Conservation (phyloP, 2,113 vertebrate species). For the Trichomycterus rosablanca region DNA sequence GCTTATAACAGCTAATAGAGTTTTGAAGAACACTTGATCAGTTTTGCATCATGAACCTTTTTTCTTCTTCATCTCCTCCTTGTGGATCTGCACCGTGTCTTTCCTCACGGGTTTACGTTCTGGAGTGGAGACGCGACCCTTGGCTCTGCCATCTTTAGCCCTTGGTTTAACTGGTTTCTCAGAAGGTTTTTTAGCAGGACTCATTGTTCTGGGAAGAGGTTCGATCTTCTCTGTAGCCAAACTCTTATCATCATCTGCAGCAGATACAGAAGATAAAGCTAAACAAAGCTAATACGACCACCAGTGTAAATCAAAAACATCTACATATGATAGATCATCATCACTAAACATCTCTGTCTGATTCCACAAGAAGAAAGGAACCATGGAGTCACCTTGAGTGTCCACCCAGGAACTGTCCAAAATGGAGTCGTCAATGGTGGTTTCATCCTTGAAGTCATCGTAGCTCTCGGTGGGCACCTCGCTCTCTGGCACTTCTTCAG, state of each 20-base stretch:
- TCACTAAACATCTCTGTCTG: neutral
- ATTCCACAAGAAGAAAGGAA: neutral
- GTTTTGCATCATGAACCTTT: slow-evolving; percentile 80
- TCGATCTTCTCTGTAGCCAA: slow-evolving; percentile 90
- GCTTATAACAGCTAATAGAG: too few relatives aligned
- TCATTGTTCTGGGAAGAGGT: slow-evolving; percentile 80
- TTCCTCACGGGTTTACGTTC: slow-evolving; percentile 91
- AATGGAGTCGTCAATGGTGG: slow-evolving; percentile 95
- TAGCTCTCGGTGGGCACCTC: slow-evolving; percentile 85
- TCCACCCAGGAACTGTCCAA: slow-evolving; percentile 98
- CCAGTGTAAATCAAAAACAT: too few relatives aligned
- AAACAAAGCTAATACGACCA: slow-evolving; percentile 5
- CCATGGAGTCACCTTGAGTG: slow-evolving; percentile 79
- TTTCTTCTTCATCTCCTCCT: slow-evolving; percentile 97
- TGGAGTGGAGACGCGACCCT: slow-evolving; percentile 90
- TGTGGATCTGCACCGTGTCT: slow-evolving; percentile 84
- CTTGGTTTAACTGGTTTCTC: slow-evolving; percentile 89
- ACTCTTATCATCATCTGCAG: slow-evolving; percentile 92
- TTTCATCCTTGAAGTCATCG: slow-evolving; percentile 91
- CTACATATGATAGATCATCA: too few relatives aligned
- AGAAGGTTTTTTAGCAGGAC: slow-evolving; percentile 61
- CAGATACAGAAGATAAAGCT: slow-evolving; percentile 65
- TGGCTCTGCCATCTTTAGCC: slow-evolving; percentile 74
- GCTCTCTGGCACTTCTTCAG: slow-evolving; percentile 68
- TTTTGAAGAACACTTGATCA: too few relatives aligned